Conservation (phyloP, 2,113 vertebrate genomes). For the Channa argus region DNA sequence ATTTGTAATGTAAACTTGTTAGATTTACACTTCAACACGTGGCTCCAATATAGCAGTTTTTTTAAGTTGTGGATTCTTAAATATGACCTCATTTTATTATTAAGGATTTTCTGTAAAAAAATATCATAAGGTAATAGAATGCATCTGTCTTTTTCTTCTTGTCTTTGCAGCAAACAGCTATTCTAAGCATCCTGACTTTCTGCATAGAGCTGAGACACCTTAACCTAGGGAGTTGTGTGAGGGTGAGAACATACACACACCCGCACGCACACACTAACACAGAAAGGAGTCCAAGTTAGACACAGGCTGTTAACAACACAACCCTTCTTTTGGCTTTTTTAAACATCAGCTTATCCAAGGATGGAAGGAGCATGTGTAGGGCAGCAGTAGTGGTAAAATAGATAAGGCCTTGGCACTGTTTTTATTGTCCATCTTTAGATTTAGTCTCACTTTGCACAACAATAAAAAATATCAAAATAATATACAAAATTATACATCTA, state of each 20-base stretch:
- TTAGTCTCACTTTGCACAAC: too few species aligned
- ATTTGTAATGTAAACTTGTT: conserved; percentile 2
- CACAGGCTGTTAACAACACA: conserved; percentile 8
- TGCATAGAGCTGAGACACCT: conserved; percentile 95
- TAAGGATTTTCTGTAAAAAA: too few species aligned
- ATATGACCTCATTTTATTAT: not conserved
- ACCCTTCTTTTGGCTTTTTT: too few species aligned
- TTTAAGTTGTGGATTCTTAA: not conserved
- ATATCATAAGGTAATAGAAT: too few species aligned
- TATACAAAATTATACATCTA: too few species aligned
- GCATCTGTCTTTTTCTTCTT: conserved; percentile 61
- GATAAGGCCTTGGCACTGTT: too few species aligned
- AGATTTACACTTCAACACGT: not conserved
- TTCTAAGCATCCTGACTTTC: conserved; percentile 97
- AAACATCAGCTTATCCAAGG: too few species aligned
- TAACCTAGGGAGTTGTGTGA: conserved; percentile 95
- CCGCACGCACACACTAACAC: conserved; percentile 9
- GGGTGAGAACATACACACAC: conserved; percentile 84
- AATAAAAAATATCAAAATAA: too few species aligned
- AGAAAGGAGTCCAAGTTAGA: conserved; percentile 10
- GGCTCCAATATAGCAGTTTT: not conserved
- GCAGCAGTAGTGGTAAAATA: too few species aligned
- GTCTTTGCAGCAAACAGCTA: conserved; percentile 91
- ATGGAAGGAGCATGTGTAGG: too few species aligned
- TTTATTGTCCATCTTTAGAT: too few species aligned